Evolutionary conservation across 2,888 invertebrate species (phyloP).

Genomic region (Ecdyonurus torrentis): DNA sequence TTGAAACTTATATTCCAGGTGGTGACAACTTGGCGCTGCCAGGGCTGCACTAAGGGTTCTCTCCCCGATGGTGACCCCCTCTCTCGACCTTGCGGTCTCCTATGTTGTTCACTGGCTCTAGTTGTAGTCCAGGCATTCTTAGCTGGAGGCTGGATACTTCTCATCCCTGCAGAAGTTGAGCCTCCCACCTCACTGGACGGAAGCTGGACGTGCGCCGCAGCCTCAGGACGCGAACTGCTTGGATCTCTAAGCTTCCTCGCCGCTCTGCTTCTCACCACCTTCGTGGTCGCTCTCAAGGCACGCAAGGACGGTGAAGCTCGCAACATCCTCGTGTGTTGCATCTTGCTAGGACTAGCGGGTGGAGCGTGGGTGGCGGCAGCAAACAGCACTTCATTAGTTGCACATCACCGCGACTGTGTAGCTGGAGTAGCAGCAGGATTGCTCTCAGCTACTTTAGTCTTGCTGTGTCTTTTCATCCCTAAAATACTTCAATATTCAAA

Average conservation of each 20-base stretch:
- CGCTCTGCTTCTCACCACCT: not conserved
- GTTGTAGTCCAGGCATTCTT: constrained; percentile 6
- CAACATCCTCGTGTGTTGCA: not conserved
- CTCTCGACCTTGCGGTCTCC: constrained; percentile 5
- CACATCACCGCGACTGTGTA: not conserved
- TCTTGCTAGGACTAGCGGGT: not conserved
- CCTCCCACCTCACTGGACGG: not conserved
- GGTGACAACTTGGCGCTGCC: constrained; percentile 4
- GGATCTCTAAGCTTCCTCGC: not conserved
- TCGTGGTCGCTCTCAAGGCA: not conserved
- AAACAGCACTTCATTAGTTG: not conserved
- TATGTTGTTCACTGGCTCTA: constrained; percentile 2
- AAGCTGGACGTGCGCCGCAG: not conserved
- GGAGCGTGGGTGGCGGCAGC: not conserved
- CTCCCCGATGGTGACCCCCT: not conserved
- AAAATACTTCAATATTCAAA: not conserved
- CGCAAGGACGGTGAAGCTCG: not conserved
- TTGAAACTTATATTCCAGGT: not conserved
- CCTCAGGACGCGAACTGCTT: not conserved
- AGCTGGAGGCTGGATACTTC: constrained; percentile 5
- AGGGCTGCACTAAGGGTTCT: not conserved
- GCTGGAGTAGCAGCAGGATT: not conserved
- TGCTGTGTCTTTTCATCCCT: not conserved
- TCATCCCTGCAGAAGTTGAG: constrained; percentile 1
- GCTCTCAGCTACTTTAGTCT: not conserved